phyloP scores from a whole-genome alignment of 2,797 vertebrate species.

The Poecilia velifera region DNA sequence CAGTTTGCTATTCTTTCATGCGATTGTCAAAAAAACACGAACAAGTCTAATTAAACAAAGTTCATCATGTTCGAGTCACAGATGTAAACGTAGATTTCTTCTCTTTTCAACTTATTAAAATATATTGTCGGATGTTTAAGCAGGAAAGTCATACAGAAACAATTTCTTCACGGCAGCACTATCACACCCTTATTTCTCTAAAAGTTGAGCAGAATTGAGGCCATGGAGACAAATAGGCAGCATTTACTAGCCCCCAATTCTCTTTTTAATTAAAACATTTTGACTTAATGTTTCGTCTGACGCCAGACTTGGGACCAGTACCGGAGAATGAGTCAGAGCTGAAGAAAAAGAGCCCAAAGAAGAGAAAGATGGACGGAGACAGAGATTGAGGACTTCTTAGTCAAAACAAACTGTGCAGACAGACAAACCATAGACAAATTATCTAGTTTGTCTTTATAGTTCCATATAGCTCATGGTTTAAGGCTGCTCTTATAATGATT shows the following conservation, averaged over 20 bases:
- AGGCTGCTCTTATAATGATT: slow-evolving; percentile 46
- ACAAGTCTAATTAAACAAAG: background rate
- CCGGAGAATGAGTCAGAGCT: slow-evolving; percentile 75
- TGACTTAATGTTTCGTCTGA: slow-evolving; percentile 60
- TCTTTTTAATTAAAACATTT: slow-evolving; percentile 70
- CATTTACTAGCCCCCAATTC: slow-evolving; percentile 58
- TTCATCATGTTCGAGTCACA: background rate
- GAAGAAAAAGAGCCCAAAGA: slow-evolving; percentile 44
- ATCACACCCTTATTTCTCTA: slow-evolving; percentile 22
- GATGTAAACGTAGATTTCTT: background rate
- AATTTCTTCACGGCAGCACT: slow-evolving; percentile 15
- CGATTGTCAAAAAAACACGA: background rate
- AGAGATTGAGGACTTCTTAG: slow-evolving; percentile 31
- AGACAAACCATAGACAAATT: slow-evolving; percentile 33
- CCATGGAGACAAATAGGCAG: slow-evolving; percentile 49
- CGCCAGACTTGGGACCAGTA: slow-evolving; percentile 66
- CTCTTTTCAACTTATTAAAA: background rate
- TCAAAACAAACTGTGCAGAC: slow-evolving; percentile 50
- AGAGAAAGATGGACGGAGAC: slow-evolving; percentile 29
- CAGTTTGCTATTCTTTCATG: background rate
- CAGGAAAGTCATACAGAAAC: background rate
- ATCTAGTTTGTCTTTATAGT: slow-evolving; percentile 60
- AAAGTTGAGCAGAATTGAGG: slow-evolving; percentile 45
- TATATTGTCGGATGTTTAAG: background rate
- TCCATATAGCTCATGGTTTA: slow-evolving; percentile 28